Conservation (phyloP, 2,113 vertebrate genomes). For the Myotis davidii region DNA sequence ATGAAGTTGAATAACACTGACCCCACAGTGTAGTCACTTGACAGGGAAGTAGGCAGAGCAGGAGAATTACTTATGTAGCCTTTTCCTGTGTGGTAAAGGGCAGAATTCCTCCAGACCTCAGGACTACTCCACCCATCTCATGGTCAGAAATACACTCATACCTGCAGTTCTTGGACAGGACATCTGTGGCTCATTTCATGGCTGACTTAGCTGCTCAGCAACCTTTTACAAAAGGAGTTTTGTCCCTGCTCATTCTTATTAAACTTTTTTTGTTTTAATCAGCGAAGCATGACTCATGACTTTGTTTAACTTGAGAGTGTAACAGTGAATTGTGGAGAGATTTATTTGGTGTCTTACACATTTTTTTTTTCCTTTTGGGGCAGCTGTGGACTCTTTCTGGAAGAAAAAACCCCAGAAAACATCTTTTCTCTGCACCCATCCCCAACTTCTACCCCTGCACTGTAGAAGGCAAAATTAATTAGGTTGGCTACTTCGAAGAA, state of each 20-base stretch:
- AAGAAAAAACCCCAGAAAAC: background rate
- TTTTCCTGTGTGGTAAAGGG: background rate
- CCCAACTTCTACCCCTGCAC: background rate
- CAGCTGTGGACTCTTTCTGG: background rate
- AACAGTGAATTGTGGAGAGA: background rate
- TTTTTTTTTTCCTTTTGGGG: background rate
- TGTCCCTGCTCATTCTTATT: background rate
- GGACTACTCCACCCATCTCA: background rate
- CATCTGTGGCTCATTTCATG: background rate
- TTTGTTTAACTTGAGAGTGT: background rate
- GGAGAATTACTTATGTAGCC: background rate
- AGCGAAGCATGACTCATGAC: background rate
- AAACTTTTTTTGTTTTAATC: background rate
- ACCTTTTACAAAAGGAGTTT: background rate
- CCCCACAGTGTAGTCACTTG: background rate
- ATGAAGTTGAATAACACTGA: background rate
- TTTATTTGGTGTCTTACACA: background rate
- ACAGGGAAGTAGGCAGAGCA: background rate
- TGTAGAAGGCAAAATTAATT: background rate
- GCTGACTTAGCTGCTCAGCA: background rate
- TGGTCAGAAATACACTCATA: background rate
- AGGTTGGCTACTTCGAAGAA: background rate
- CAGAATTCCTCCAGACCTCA: background rate
- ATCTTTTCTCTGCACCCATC: background rate
- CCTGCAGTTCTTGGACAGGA: background rate